phyloP scores from a whole-genome alignment of 2,888 invertebrate genomes.

The Drosophila hamatofila region DNA sequence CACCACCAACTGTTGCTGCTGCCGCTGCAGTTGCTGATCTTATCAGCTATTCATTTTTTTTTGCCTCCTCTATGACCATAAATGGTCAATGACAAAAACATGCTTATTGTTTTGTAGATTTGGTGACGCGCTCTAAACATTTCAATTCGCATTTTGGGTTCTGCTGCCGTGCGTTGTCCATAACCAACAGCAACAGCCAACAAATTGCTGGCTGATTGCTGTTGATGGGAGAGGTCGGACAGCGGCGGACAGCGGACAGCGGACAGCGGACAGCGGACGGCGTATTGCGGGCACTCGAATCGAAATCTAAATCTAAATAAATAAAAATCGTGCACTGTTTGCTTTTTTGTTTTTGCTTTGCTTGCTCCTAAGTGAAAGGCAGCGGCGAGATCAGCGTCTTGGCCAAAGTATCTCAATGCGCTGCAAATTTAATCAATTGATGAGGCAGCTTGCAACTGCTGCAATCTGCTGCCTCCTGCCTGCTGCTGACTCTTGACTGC shows the following conservation, averaged over 20 bases:
- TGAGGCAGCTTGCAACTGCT: constrained; percentile 67
- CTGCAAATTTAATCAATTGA: constrained; percentile 80
- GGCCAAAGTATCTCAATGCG: constrained; percentile 67
- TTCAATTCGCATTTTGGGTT: constrained; percentile 72
- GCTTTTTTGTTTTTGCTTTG: constrained; percentile 13
- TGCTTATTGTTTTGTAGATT: constrained; percentile 74
- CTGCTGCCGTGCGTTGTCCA: constrained; percentile 46
- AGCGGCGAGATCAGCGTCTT: constrained; percentile 71
- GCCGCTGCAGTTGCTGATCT: constrained; percentile 49
- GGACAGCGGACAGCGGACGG: constrained; percentile 1
- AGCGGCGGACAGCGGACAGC: neutral
- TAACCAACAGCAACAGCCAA: constrained; percentile 10
- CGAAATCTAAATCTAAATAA: constrained; percentile 80
- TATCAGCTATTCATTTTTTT: constrained; percentile 52
- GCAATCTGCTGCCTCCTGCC: constrained; percentile 36
- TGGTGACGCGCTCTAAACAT: constrained; percentile 62
- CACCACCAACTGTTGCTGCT: neutral
- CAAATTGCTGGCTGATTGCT: constrained; percentile 56
- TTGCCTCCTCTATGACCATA: constrained; percentile 54
- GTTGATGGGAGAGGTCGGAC: constrained; percentile 19
- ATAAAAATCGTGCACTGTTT: constrained; percentile 79
- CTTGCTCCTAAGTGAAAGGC: constrained; percentile 74
- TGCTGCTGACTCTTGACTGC: constrained; percentile 45
- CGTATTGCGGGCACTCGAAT: constrained; percentile 50
- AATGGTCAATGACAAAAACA: constrained; percentile 67